A percentile compares a stretch with the other conserved stretches of the same genome.
These are phyloP conservation scores for Drosophila tsacasi DNA, from an alignment of 1,140 invertebrate species.

Conservation along the genomic window DNA sequence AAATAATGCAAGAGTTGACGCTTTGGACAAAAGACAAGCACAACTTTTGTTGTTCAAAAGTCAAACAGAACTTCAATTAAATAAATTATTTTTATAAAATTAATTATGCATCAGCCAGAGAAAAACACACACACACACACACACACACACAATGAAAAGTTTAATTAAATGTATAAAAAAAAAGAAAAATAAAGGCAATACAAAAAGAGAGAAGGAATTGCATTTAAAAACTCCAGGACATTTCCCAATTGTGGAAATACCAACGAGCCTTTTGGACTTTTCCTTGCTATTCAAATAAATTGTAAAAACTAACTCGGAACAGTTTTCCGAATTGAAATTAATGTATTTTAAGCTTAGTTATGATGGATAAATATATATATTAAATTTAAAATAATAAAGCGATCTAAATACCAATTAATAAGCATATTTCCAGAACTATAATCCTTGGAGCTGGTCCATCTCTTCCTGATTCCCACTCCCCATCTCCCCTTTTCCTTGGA, in stretches of 20 bases:
- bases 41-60: constrained; percentile 47
- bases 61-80: constrained; percentile 70
- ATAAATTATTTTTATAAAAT: constrained; percentile 73
- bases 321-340: too few relatives aligned
- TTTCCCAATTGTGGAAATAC: not conserved
- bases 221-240: constrained; percentile 11
- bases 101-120: constrained; percentile 59
- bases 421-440: not conserved
- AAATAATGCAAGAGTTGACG: constrained; percentile 24
- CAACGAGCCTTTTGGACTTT: constrained; percentile 1
- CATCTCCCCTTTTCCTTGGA: too few relatives aligned
- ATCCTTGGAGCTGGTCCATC: not conserved
- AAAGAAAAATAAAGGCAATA: constrained; percentile 1
- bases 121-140: not conserved
- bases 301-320: too few relatives aligned
- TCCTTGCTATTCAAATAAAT: not conserved
- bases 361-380: too few relatives aligned
- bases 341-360: too few relatives aligned
- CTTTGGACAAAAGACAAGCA: constrained; percentile 60
- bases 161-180: constrained; percentile 29
- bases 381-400: too few relatives aligned
- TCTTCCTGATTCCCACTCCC: not conserved
- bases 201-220: not conserved
- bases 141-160: constrained; percentile 6
- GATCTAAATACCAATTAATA: not conserved